Conservation (phyloP, 2,888 invertebrate genomes). For the Cryptophagus acutangulus region DNA sequence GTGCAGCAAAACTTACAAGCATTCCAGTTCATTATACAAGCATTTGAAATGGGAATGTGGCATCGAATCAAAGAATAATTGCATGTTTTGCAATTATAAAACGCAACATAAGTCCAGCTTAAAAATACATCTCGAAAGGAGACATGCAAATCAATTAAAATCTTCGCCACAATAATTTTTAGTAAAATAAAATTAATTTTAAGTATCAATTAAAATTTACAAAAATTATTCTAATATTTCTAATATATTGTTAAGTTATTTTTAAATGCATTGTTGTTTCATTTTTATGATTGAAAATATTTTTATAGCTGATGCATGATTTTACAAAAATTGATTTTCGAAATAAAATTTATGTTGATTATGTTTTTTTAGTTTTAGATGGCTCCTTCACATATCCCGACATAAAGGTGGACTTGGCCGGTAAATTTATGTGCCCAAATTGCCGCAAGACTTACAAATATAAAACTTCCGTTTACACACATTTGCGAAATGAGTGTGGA, state of each 20-base stretch:
- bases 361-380: no score
- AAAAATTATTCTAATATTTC: no score
- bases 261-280: no score
- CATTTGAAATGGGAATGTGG: slow-evolving; percentile 4
- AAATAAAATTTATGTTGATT: no score
- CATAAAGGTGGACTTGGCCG: no score
- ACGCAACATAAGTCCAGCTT: slow-evolving; percentile 15
- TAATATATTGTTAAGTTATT: no score
- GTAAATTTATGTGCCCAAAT: slow-evolving; percentile 49
- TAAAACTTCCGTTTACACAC: slow-evolving; percentile 64
- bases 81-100: slow-evolving; percentile 10
- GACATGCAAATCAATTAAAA: slow-evolving; percentile 4
- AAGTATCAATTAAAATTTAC: background rate
- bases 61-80: slow-evolving; percentile 7
- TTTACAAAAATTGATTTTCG: no score
- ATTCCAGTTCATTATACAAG: background rate
- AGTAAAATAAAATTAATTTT: background rate
- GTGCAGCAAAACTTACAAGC: no score
- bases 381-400: background rate
- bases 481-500: slow-evolving; percentile 66
- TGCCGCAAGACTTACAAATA: slow-evolving; percentile 74
- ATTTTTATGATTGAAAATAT: background rate
- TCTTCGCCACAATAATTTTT: background rate
- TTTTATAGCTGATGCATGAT: background rate
- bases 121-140: slow-evolving; percentile 12